phyloP scores from a whole-genome alignment of 2,888 invertebrate genomes.

The Drosophila nr. perissopoda region DNA sequence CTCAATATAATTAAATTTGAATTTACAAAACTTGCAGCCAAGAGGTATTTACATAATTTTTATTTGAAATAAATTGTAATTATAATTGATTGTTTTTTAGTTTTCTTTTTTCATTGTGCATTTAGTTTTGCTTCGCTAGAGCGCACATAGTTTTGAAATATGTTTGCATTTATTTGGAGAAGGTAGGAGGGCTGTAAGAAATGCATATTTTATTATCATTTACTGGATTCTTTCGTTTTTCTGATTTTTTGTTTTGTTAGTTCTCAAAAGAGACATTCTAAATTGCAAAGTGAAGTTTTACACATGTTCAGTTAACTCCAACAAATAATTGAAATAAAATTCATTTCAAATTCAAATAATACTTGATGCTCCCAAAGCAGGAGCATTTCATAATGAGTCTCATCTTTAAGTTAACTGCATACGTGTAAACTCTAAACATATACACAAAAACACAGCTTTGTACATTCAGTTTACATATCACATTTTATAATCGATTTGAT shows the following conservation, averaged over 20 bases:
- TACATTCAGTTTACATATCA: not conserved
- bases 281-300: not conserved
- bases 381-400: not conserved
- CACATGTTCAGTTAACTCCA: not conserved
- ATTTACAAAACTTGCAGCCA: conserved; percentile 48
- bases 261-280: not conserved
- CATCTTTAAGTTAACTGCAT: not conserved
- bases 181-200: conserved; percentile 38
- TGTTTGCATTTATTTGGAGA: conserved; percentile 16
- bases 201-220: conserved; percentile 28
- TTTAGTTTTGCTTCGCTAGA: conserved; percentile 3
- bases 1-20: conserved; percentile 34
- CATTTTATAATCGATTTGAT: not conserved
- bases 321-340: not conserved
- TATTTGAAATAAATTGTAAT: conserved; percentile 10
- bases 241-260: not conserved
- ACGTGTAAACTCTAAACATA: not conserved
- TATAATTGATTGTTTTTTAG: not conserved
- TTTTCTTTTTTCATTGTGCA: conserved; percentile 6
- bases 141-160: conserved; percentile 17
- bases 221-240: not conserved
- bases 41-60: conserved; percentile 27
- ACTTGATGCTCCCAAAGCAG: not conserved
- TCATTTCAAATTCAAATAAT: not conserved
- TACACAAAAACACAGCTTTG: not conserved